These are phyloP conservation scores for Toxotes chatareus DNA, from an alignment of 2,113 vertebrate species.

Conservation along the genomic window DNA sequence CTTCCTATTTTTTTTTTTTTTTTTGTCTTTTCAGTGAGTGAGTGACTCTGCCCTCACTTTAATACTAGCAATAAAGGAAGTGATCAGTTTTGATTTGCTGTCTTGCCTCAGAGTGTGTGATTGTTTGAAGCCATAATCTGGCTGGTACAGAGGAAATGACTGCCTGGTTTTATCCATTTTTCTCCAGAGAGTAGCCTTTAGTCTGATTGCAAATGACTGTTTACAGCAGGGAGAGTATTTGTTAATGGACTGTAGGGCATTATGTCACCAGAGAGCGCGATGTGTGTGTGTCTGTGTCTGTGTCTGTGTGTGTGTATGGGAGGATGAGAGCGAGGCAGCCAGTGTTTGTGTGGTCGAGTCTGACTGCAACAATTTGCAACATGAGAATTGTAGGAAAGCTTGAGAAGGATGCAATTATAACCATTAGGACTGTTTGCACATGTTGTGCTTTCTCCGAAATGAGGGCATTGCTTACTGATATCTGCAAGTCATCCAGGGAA, in stretches of 20 bases:
- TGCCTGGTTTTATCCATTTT: conserved; percentile 25
- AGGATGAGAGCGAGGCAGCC: conserved; percentile 7
- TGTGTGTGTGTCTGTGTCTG: conserved; percentile 12
- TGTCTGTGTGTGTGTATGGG: conserved; percentile 21
- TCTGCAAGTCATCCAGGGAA: conserved; percentile 49
- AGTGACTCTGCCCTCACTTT: background rate
- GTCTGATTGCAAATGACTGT: conserved; percentile 54
- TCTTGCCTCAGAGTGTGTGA: background rate
- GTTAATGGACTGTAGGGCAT: conserved; percentile 64
- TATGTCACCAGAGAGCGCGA: conserved; percentile 48
- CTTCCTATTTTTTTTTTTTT: background rate
- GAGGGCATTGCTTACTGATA: conserved; percentile 36
- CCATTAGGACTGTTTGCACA: conserved; percentile 45
- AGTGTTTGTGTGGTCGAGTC: conserved; percentile 3
- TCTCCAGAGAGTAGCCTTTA: conserved; percentile 44
- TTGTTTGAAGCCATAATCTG: conserved; percentile 43
- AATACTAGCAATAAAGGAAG: conserved; percentile 21
- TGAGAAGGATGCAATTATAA: conserved; percentile 42
- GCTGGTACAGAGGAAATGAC: conserved; percentile 33
- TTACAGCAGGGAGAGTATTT: conserved; percentile 48
- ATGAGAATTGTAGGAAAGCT: conserved; percentile 23
- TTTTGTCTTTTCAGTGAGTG: background rate
- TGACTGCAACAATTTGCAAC: conserved; percentile 27
- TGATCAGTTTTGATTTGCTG: conserved; percentile 26
- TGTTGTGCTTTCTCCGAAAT: conserved; percentile 33